These are phyloP conservation scores for Ceratotherium simum DNA, from an alignment of 2,113 vertebrate species.

Conservation along the genomic window DNA sequence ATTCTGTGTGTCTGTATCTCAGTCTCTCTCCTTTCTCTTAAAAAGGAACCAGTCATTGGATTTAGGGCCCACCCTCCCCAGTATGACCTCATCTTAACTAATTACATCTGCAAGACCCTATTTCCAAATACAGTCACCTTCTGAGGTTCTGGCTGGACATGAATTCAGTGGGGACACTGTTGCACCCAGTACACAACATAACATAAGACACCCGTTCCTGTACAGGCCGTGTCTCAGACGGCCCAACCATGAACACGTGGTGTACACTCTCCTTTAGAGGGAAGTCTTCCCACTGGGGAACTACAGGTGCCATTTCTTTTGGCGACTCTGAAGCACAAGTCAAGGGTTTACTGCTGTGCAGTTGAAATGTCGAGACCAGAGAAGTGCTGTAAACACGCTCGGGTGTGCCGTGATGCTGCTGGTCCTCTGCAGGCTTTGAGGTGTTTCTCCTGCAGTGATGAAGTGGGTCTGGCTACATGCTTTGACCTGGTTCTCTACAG, in stretches of 20 bases:
- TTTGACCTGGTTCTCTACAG: background rate
- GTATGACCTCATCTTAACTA: background rate
- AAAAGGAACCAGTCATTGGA: background rate
- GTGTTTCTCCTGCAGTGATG: too few relatives aligned
- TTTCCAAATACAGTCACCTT: background rate
- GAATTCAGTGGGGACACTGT: too few relatives aligned
- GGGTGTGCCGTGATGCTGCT: background rate
- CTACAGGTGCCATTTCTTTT: rapidly evolving
- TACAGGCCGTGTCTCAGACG: rapidly evolving
- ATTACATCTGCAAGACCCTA: background rate
- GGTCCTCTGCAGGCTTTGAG: background rate
- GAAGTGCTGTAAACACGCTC: background rate
- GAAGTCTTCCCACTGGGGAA: rapidly evolving
- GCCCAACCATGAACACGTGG: rapidly evolving
- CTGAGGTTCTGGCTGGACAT: background rate
- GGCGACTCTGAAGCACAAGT: background rate
- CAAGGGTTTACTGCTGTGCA: background rate
- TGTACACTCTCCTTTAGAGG: background rate
- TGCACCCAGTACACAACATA: rapidly evolving
- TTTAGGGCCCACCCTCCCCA: too few relatives aligned
- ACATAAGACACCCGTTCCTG: rapidly evolving
- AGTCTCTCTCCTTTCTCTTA: background rate
- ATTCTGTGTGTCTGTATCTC: rapidly evolving
- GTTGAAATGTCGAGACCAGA: background rate
- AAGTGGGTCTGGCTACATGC: rapidly evolving